phyloP scores from a whole-genome alignment of 37 sponge, comb jelly and placozoan species.

The Cliona cf. orientalis region DNA sequence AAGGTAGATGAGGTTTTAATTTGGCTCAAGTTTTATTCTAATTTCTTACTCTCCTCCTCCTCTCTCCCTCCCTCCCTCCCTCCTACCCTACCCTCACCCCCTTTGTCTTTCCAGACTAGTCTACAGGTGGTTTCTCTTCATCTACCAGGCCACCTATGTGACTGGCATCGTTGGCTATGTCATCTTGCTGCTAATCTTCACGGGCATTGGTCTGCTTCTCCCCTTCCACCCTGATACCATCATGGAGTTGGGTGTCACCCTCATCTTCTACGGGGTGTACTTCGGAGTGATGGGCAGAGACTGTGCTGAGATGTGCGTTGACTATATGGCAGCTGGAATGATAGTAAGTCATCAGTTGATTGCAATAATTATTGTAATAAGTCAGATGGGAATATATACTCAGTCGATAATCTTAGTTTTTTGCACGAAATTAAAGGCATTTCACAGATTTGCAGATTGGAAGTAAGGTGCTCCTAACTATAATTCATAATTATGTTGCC shows the following conservation, averaged over 20 bases:
- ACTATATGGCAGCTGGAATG: constrained; percentile 92
- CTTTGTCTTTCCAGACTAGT: constrained; percentile 73
- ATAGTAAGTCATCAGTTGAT: too few relatives aligned
- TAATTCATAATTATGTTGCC: too few relatives aligned
- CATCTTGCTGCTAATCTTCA: constrained; percentile 81
- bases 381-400: too few relatives aligned
- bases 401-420: too few relatives aligned
- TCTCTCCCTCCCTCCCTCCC: constrained; percentile 3
- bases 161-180: constrained; percentile 91
- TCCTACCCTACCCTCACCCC: neutral
- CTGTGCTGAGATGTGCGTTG: constrained; percentile 94
- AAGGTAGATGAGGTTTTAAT: constrained; percentile 50
- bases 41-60: neutral
- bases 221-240: constrained; percentile 57
- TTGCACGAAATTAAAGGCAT: too few relatives aligned
- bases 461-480: too few relatives aligned
- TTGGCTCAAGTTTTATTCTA: neutral
- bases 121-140: constrained; percentile 95
- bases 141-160: constrained; percentile 82
- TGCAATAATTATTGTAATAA: too few relatives aligned
- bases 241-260: constrained; percentile 69
- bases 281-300: constrained; percentile 98
- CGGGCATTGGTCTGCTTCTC: constrained; percentile 70
- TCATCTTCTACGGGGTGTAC: constrained; percentile 97
- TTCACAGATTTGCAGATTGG: too few relatives aligned